Percentiles rank a stretch among this genome's conserved stretches.
Evolutionary conservation across 2,888 invertebrate genomes (phyloP).

Genomic region (Megamerina dolium): DNA sequence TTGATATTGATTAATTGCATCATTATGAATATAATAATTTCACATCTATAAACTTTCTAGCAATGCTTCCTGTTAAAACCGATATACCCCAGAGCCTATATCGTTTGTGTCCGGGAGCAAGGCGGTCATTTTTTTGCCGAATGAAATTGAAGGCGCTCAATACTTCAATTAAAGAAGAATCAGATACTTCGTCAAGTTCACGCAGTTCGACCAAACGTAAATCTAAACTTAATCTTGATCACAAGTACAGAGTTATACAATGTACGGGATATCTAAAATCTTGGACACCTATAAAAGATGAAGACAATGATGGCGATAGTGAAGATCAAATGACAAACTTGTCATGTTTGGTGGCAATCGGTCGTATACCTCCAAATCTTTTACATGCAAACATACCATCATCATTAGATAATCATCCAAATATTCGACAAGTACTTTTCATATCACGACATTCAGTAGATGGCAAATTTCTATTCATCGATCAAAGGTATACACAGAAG

Average conservation of each 20-base stretch:
- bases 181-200: slow-evolving; percentile 46
- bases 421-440: slow-evolving; percentile 64
- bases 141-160: slow-evolving; percentile 72
- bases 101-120: slow-evolving; percentile 77
- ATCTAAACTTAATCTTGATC: slow-evolving; percentile 58
- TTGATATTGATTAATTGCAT: too few relatives aligned
- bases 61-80: slow-evolving; percentile 85
- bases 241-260: slow-evolving; percentile 82
- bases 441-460: slow-evolving; percentile 81
- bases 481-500: slow-evolving; percentile 64
- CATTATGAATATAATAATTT: background rate
- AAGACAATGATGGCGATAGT: slow-evolving; percentile 60
- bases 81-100: slow-evolving; percentile 73
- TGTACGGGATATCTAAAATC: slow-evolving; percentile 91
- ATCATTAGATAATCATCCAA: slow-evolving; percentile 49
- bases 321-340: slow-evolving; percentile 59
- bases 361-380: slow-evolving; percentile 62
- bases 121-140: slow-evolving; percentile 88
- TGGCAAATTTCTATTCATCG: slow-evolving; percentile 88
- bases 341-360: slow-evolving; percentile 85
- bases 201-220: slow-evolving; percentile 61
- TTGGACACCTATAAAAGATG: slow-evolving; percentile 77
- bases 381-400: slow-evolving; percentile 52
- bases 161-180: slow-evolving; percentile 67
- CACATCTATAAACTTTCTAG: slow-evolving; percentile 47